phyloP scores from a whole-genome alignment of 2,888 invertebrate species.

The Spisula solida region DNA sequence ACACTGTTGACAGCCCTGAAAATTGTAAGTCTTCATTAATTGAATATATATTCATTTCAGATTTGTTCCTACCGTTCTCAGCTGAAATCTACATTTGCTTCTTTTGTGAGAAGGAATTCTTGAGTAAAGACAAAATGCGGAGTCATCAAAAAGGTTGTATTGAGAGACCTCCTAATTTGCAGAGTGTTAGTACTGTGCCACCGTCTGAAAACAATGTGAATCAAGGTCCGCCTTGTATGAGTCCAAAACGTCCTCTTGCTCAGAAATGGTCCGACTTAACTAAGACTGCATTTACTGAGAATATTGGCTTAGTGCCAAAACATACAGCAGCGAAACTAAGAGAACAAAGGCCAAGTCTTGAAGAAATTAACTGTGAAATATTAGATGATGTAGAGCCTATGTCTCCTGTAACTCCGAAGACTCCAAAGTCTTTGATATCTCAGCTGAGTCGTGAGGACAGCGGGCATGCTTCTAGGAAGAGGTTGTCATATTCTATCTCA shows the following conservation, averaged over 20 bases:
- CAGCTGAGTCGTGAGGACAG: constrained; percentile 82
- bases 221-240: constrained; percentile 58
- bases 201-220: constrained; percentile 23
- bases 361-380: constrained; percentile 80
- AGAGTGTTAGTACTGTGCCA: constrained; percentile 55
- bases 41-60: constrained; percentile 43
- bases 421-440: constrained; percentile 84
- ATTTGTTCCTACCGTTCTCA: constrained; percentile 63
- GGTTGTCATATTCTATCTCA: constrained; percentile 71
- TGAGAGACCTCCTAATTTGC: constrained; percentile 75
- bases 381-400: constrained; percentile 75
- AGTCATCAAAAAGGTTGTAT: constrained; percentile 79
- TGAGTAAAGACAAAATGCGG: constrained; percentile 75
- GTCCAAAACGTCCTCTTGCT: constrained; percentile 46
- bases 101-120: constrained; percentile 84
- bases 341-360: constrained; percentile 75
- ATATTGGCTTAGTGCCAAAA: constrained; percentile 76
- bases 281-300: constrained; percentile 63
- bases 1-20: too few relatives aligned
- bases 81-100: constrained; percentile 84
- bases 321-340: constrained; percentile 77
- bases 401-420: constrained; percentile 81
- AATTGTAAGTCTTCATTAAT: too few relatives aligned
- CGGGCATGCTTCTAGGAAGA: constrained; percentile 59
- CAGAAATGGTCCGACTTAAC: constrained; percentile 41